Evolutionary conservation across 2,113 vertebrate species (phyloP).

Genomic region (Eretmochelys imbricata): DNA sequence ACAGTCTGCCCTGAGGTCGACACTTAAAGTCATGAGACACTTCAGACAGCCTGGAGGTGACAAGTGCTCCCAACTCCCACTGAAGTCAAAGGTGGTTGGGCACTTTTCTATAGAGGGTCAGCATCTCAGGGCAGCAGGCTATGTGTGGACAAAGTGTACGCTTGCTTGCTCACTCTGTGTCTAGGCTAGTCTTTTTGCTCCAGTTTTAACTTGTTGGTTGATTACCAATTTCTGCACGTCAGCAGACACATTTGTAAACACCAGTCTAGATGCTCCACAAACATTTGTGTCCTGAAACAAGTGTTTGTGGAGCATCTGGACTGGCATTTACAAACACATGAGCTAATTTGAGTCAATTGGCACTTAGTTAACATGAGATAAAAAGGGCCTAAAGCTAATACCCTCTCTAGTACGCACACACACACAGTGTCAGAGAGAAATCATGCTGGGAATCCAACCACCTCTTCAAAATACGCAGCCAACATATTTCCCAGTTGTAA

Average conservation of each 20-base stretch:
- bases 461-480: not conserved
- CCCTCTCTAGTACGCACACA: accelerated
- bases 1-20: too few relatives aligned
- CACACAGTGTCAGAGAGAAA: not conserved
- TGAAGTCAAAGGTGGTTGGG: not conserved
- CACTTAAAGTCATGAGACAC: too few relatives aligned
- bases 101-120: not conserved
- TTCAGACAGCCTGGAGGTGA: not conserved
- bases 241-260: not conserved
- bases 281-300: not conserved
- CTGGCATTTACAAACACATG: not conserved
- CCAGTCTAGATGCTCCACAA: not conserved
- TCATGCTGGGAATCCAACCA: not conserved
- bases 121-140: not conserved
- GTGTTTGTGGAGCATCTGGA: not conserved
- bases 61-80: not conserved
- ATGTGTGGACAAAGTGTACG: not conserved
- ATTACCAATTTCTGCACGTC: not conserved
- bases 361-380: not conserved
- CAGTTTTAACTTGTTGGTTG: not conserved
- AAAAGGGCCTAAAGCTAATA: not conserved
- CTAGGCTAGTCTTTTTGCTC: not conserved
- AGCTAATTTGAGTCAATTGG: not conserved
- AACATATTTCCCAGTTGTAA: not conserved
- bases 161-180: not conserved